Percentiles rank a stretch among this genome's conserved stretches.
phyloP scores from a whole-genome alignment of 2,113 vertebrate genomes.

The Proteles cristata region DNA sequence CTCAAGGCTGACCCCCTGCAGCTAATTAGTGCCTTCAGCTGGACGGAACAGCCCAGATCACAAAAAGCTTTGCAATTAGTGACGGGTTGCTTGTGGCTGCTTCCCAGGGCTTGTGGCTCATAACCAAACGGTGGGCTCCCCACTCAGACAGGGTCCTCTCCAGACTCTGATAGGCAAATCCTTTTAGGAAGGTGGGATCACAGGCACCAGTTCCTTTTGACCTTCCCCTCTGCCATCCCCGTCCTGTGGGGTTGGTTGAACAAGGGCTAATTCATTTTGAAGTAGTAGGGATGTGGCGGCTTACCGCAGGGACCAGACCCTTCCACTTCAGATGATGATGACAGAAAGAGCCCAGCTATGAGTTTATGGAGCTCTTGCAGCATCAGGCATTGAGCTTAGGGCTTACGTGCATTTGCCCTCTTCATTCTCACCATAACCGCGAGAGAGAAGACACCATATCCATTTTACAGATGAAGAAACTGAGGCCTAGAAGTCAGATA shows the following conservation, averaged over 20 bases:
- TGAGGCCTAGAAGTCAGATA: neutral
- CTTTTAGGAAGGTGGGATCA: neutral
- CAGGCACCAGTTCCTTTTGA: neutral
- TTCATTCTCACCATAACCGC: neutral
- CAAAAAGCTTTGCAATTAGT: conserved; percentile 20
- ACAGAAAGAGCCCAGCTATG: neutral
- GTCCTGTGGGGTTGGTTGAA: neutral
- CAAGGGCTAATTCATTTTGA: conserved; percentile 27
- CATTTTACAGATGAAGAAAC: conserved; percentile 23
- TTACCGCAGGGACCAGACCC: neutral
- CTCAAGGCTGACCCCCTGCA: neutral
- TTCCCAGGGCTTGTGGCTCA: neutral
- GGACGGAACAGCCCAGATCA: neutral
- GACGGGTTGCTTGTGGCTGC: neutral
- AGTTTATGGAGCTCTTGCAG: neutral
- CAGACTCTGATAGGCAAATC: conserved; percentile 38
- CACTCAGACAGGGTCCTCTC: neutral
- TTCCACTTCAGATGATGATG: neutral
- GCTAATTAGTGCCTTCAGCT: conserved; percentile 4
- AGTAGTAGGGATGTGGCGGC: neutral
- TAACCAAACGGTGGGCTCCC: neutral
- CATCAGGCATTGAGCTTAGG: neutral
- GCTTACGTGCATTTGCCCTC: neutral
- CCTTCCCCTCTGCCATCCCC: neutral
- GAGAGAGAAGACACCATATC: neutral